Evolutionary conservation across 2,797 vertebrate species (phyloP).

Genomic region (Leptodactylus fallax): DNA sequence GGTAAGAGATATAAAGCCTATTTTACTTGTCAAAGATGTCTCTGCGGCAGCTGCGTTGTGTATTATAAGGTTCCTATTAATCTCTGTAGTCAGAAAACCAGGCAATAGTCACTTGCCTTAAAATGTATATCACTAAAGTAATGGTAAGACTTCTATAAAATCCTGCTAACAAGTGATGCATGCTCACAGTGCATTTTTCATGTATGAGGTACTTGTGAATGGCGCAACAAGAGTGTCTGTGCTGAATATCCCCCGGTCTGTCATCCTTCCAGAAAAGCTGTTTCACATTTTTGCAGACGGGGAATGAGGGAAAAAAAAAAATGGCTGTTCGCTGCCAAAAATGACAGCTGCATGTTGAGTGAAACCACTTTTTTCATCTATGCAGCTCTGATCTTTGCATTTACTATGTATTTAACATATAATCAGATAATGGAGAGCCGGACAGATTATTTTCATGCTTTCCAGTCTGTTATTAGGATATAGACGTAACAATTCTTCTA

Average conservation of each 20-base stretch:
- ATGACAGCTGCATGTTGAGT: slow-evolving; percentile 47
- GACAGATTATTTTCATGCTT: slow-evolving; percentile 1
- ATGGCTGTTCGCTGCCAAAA: slow-evolving; percentile 46
- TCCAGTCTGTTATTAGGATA: not conserved
- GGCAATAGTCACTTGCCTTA: not conserved
- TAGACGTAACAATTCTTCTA: not conserved
- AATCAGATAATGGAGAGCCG: slow-evolving; percentile 32
- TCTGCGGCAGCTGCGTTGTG: not conserved
- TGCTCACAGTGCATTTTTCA: slow-evolving; percentile 39
- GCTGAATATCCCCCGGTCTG: slow-evolving; percentile 48
- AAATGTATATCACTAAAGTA: not conserved
- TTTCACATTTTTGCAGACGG: slow-evolving; percentile 48
- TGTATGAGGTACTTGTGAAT: slow-evolving; percentile 56
- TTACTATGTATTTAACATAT: slow-evolving; percentile 34
- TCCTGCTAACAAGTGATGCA: not conserved
- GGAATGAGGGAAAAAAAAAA: slow-evolving; percentile 35
- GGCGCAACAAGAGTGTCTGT: slow-evolving; percentile 29
- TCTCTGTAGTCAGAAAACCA: not conserved
- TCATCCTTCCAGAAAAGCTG: slow-evolving; percentile 54
- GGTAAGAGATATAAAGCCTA: too few species aligned
- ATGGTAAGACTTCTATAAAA: not conserved
- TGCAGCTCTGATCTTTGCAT: slow-evolving; percentile 49
- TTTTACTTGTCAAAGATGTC: not conserved
- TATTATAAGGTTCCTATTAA: not conserved
- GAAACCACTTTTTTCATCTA: slow-evolving; percentile 48